Conservation (phyloP, 2,113 vertebrate species). For the Plecturocebus donacophilus region DNA sequence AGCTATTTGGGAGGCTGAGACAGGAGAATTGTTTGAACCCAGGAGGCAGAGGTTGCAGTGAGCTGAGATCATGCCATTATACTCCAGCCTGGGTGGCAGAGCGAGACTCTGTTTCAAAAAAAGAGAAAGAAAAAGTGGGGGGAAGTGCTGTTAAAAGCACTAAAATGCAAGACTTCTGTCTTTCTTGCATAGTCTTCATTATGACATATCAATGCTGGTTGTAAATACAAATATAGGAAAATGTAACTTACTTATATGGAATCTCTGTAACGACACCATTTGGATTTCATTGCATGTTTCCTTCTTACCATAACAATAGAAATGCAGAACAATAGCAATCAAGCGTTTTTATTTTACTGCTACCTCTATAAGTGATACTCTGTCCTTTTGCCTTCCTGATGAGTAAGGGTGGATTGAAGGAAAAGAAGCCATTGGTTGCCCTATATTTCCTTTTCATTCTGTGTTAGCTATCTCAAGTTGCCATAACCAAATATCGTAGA, state of each 20-base stretch:
- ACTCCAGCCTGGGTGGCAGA: no score
- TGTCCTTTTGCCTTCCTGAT: background rate
- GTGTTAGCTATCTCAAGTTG: background rate
- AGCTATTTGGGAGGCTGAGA: no score
- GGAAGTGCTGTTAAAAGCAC: background rate
- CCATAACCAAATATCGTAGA: background rate
- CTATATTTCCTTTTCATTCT: background rate
- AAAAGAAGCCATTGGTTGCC: background rate
- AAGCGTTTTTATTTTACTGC: background rate
- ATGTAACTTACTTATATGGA: background rate
- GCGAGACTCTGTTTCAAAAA: no score
- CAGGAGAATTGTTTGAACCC: no score
- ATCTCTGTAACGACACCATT: background rate
- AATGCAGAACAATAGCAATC: background rate
- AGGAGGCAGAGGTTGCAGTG: no score
- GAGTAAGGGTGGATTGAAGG: background rate
- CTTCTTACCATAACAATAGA: background rate
- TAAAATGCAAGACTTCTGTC: background rate
- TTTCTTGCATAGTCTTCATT: background rate
- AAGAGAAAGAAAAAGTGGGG: background rate
- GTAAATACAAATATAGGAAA: background rate
- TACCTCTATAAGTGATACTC: background rate
- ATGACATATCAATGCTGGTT: background rate
- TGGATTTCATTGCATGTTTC: background rate
- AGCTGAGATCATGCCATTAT: no score